phyloP scores from a whole-genome alignment of 2,113 vertebrate genomes.

The Corydoras maculifer region DNA sequence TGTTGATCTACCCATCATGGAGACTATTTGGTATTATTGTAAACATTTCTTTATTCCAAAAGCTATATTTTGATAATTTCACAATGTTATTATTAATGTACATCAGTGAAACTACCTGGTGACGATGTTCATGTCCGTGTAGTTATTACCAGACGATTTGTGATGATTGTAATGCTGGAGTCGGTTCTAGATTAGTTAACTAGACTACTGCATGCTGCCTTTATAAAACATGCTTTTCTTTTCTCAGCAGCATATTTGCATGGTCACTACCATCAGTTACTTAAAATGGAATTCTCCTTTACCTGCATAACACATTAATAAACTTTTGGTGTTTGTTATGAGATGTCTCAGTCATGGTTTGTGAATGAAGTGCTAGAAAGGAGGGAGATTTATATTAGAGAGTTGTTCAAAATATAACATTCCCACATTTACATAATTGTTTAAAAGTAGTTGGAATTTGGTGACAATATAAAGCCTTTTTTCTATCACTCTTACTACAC shows the following conservation, averaged over 20 bases:
- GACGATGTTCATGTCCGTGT: slow-evolving; percentile 38
- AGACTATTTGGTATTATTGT: slow-evolving; percentile 37
- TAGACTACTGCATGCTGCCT: slow-evolving; percentile 57
- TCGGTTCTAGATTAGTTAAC: slow-evolving; percentile 40
- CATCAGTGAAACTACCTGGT: slow-evolving; percentile 35
- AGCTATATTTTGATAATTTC: slow-evolving; percentile 63
- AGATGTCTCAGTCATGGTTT: slow-evolving; percentile 26
- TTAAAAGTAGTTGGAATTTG: too few relatives aligned
- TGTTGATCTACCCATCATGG: slow-evolving; percentile 29
- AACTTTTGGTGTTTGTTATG: slow-evolving; percentile 61
- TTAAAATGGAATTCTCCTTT: slow-evolving; percentile 37
- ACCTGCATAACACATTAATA: slow-evolving; percentile 59
- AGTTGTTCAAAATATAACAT: too few relatives aligned
- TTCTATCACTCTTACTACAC: too few relatives aligned
- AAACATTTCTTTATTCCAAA: slow-evolving; percentile 42
- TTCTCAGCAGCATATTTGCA: slow-evolving; percentile 58
- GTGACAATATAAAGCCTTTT: too few relatives aligned
- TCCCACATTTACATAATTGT: too few relatives aligned
- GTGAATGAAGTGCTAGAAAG: neutral
- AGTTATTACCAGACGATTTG: slow-evolving; percentile 41
- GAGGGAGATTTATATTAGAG: too few relatives aligned
- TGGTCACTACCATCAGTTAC: slow-evolving; percentile 58
- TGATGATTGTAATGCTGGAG: slow-evolving; percentile 42
- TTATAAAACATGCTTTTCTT: slow-evolving; percentile 40
- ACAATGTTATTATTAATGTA: slow-evolving; percentile 53